A percentile compares a stretch with the other conserved stretches of the same genome.
phyloP scores from a whole-genome alignment of 2,888 invertebrate genomes.

The Gryllus longicercus region DNA sequence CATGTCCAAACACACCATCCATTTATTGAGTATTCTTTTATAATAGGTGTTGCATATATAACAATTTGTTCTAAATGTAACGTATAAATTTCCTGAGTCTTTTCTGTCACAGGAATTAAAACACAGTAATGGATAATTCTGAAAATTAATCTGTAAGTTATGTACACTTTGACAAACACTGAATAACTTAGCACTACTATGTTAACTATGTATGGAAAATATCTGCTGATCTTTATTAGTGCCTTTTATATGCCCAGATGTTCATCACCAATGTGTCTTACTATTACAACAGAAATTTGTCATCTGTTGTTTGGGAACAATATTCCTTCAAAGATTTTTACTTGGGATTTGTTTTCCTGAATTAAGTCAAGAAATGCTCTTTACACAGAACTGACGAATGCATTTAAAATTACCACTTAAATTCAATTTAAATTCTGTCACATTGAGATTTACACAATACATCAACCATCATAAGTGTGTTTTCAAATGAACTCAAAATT shows the following conservation, averaged over 20 bases:
- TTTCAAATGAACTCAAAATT: too few species aligned
- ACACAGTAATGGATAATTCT: background rate
- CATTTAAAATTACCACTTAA: too few species aligned
- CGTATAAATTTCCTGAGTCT: too few species aligned
- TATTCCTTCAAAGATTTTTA: background rate
- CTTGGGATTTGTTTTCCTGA: too few species aligned
- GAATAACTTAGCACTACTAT: background rate
- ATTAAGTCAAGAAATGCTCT: too few species aligned
- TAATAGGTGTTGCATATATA: background rate
- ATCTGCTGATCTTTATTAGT: background rate
- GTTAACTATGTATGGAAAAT: background rate
- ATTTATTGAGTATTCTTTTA: background rate
- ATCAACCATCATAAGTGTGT: too few species aligned
- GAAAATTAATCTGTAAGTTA: background rate
- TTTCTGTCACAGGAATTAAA: background rate
- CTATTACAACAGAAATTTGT: background rate
- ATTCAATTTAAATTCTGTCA: too few species aligned
- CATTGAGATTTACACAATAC: too few species aligned
- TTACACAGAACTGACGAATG: too few species aligned
- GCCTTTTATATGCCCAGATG: background rate
- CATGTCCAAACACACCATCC: background rate
- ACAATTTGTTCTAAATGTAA: too few species aligned
- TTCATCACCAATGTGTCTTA: slow-evolving; percentile 1
- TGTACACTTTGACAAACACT: background rate
- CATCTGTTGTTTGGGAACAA: slow-evolving; percentile 3